Conservation (phyloP, 2,888 invertebrate species). For the Dendrolimus pini region DNA sequence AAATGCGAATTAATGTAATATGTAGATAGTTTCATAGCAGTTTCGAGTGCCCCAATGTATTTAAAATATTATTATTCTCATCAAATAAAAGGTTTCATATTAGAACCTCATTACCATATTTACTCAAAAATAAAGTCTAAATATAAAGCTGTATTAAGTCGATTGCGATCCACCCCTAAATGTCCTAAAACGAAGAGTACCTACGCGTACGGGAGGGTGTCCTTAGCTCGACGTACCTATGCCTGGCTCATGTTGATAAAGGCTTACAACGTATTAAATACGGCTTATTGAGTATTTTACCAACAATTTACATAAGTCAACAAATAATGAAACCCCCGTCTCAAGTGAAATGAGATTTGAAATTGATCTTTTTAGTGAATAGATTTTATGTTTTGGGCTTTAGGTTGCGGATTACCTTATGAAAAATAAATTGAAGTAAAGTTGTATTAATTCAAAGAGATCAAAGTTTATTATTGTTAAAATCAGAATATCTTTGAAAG, state of each 20-base stretch:
- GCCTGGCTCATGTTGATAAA: constrained; percentile 57
- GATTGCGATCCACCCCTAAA: constrained; percentile 13
- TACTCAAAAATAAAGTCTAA: too few species aligned
- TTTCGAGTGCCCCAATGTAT: too few species aligned
- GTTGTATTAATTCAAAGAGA: too few species aligned
- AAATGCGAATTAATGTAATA: too few species aligned
- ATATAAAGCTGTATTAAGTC: neutral
- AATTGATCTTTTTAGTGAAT: constrained; percentile 20
- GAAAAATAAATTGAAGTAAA: too few species aligned
- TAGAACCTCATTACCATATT: too few species aligned
- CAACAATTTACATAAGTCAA: constrained; percentile 52
- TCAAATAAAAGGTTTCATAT: too few species aligned
- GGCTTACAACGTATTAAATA: constrained; percentile 51
- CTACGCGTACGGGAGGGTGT: constrained; percentile 13
- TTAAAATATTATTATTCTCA: too few species aligned
- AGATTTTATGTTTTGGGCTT: constrained; percentile 4
- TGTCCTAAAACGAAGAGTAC: constrained; percentile 13
- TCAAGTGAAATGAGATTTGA: constrained; percentile 31
- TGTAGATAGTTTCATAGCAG: too few species aligned
- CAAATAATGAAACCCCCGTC: constrained; percentile 40
- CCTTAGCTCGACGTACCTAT: constrained; percentile 28
- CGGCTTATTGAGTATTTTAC: constrained; percentile 54
- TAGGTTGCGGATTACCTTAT: too few species aligned
- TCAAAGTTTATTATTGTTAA: too few species aligned
- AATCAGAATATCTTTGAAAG: too few species aligned